Evolutionary conservation across 1,140 invertebrate species (phyloP), one percentile per base, ranked within the genome.

Genomic region (Euura lappo): DNA sequence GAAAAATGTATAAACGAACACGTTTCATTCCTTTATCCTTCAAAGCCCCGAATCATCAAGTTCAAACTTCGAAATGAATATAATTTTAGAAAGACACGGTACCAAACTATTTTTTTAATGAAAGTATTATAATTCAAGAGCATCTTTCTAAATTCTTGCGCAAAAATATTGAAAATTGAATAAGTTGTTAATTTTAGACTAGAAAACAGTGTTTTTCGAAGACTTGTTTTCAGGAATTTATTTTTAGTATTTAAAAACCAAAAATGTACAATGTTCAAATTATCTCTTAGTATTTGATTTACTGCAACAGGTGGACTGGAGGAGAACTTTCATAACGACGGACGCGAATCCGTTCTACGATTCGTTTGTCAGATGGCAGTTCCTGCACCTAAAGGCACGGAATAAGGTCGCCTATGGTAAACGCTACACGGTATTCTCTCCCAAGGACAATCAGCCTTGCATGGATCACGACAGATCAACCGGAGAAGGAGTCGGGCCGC

Each of bases 381-480:
- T 98, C 85, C 85, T 94, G 72, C 93, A 93, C 76, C 88, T 99
- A n/a, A 96, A 95, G 83, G 91, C 93, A 72, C 90, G 91, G 72
- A 95, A 96, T 73, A 98, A 98, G 88, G 93, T 99, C 46, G 93
- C 96, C 85, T 99, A 97, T 91, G 99, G 99, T 44, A 99, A 99
- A 89, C 90, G 99, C 70, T 97, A 99, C 81, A 98, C 98, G 8
- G 97, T 99, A 76, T 99, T 93, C 88, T 99, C 98, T 1, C 98
- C 98, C 2, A 93, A 95, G 80, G 98, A 99, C 89, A 93, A 94
- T 46, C 99, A 99, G 85, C 98, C 99, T 2, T 99, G 99, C 85
- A 99, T 99, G 99, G 99, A 99, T 88, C 99, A 99, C 85, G 99
- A 99, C 87, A 90, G 99, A 78, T 93, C 94, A 44, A 91, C 93